Base-by-base conservation (phyloP, 1,140 invertebrate genomes). In the Orchestia grillus region DNA sequence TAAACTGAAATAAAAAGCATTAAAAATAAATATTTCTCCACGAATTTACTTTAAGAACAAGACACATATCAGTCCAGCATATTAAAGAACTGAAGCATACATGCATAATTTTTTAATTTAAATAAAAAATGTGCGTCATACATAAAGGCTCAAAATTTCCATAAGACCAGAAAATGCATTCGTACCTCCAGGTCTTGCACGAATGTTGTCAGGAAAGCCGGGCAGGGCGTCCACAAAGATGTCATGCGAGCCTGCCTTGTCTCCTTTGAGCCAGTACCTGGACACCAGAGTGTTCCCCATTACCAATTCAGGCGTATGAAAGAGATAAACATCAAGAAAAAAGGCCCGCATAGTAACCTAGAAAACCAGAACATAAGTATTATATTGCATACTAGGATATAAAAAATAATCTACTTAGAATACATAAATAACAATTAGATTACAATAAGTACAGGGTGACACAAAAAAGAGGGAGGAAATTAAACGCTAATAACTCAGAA, bases 201-300 rank as follows among this genome's bases (percentile, higher is more conserved):
- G 98, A 53, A 99, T 97, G 97, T 99, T 99, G 97, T 99, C 99
- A n/a, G 98, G 98, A 16, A 98, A 96, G 97, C 99, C 99, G 91
- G 99, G 98, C 96, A 99, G 97, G 94, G 98, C 98, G 97, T 98
- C 98, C n/a, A 98, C 97, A 97, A 99, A 98, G 0, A 98, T 97
- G 97, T 99, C 98, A 3, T 97, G 97, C 96, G 98, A 98, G n/a
- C 98, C 98, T 97, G 98, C 98, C 96, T 98, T 98, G 3, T 98
- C 97, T 36, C 99, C 98, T 97, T 98, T 98, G 91, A 99, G 97
- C 97, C 98, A 98, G 97, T 98, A 98, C 97, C 98, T 98, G 11
- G 15, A 36, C 11, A 36, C 62, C 62, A 77, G 15, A 77, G 28
- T 77, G 19, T 53, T 53, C 19, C 47, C 6, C 19, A 6, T 8